Conservation (phyloP, 2,797 vertebrate genomes). For the Buceros bicornis region DNA sequence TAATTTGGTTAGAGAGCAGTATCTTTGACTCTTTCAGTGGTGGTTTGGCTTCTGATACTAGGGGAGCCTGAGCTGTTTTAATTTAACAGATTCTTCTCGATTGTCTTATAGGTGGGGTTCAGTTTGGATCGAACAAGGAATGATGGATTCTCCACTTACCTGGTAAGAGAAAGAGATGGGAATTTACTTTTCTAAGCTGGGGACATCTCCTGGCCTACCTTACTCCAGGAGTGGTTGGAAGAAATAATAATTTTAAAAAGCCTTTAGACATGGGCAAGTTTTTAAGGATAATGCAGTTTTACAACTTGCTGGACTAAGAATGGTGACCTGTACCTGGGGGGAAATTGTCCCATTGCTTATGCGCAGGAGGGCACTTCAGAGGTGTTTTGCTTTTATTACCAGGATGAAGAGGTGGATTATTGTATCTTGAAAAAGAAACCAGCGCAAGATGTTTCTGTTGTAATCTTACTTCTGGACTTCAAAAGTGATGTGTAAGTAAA, state of each 20-base stretch:
- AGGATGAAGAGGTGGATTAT: constrained; percentile 87
- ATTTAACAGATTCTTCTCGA: neutral
- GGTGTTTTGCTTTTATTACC: neutral
- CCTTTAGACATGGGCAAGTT: neutral
- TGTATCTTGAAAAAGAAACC: constrained; percentile 84
- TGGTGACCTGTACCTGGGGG: fast-evolving
- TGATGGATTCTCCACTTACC: constrained; percentile 87
- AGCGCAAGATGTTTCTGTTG: constrained; percentile 77
- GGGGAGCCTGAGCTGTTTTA: neutral
- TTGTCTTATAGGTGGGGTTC: constrained; percentile 83
- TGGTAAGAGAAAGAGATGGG: constrained; percentile 79
- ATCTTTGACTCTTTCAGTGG: neutral
- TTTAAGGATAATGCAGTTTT: neutral
- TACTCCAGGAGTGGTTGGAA: neutral
- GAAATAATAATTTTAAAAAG: neutral
- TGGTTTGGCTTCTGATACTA: neutral
- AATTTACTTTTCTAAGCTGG: neutral
- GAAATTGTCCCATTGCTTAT: fast-evolving
- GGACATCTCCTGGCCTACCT: neutral
- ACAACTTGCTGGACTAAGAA: neutral
- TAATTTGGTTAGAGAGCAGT: neutral
- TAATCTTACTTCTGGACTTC: constrained; percentile 84
- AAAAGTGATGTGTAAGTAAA: constrained; percentile 78
- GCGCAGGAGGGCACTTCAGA: neutral
- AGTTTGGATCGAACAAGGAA: constrained; percentile 86